Conservation (phyloP, 1,140 invertebrate genomes). For the Oppia nitens region DNA sequence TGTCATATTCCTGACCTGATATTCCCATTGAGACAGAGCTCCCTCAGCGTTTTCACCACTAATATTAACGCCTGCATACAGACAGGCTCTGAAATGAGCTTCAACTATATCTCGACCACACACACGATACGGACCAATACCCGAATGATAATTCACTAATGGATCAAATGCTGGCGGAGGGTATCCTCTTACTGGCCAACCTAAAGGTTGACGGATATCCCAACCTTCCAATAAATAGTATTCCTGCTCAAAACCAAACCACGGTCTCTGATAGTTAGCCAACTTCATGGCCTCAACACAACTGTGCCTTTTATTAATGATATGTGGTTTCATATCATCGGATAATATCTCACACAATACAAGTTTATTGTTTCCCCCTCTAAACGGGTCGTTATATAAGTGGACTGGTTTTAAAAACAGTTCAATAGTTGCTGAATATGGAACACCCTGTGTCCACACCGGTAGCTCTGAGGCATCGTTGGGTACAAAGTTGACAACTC, state of each 20-base stretch:
- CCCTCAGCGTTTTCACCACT: constrained; percentile 84
- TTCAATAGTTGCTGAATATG: too few species aligned
- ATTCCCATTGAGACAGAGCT: constrained; percentile 56
- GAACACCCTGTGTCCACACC: too few species aligned
- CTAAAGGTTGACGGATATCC: constrained; percentile 62
- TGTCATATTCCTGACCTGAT: too few species aligned
- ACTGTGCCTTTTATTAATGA: too few species aligned
- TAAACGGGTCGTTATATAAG: constrained; percentile 85
- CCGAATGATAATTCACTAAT: constrained; percentile 87
- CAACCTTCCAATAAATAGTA: constrained; percentile 55
- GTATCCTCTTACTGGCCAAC: constrained; percentile 86
- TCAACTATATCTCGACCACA: constrained; percentile 85
- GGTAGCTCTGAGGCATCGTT: too few species aligned
- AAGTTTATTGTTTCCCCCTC: constrained; percentile 60
- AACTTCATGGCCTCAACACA: constrained; percentile 10
- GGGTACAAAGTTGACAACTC: background rate
- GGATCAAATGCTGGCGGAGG: too few species aligned
- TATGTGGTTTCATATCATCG: too few species aligned
- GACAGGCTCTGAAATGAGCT: constrained; percentile 59
- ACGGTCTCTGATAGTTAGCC: constrained; percentile 47
- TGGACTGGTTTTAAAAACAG: too few species aligned
- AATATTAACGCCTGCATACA: constrained; percentile 77
- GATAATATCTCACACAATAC: too few species aligned
- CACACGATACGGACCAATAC: constrained; percentile 81
- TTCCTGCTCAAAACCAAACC: constrained; percentile 91